Percentiles rank a stretch among this genome's conserved stretches.
Conservation (phyloP, 2,113 vertebrate genomes). For the Phaethon lepturus region DNA sequence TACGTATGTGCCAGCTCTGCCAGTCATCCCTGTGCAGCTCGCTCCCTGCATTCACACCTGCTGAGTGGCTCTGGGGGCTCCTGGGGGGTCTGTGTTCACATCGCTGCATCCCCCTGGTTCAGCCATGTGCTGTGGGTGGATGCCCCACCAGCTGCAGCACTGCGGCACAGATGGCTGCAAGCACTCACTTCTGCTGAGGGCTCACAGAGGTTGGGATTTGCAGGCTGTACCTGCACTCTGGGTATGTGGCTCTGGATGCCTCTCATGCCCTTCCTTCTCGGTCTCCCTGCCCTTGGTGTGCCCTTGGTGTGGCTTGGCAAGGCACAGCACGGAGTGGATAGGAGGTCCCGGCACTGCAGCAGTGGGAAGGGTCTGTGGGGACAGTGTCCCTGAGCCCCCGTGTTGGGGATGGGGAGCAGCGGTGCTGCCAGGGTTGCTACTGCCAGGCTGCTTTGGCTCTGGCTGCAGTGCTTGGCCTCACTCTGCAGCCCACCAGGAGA, state of each 20-base stretch:
- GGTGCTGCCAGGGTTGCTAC: background rate
- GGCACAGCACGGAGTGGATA: background rate
- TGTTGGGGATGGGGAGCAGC: background rate
- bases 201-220: background rate
- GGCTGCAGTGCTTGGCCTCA: background rate
- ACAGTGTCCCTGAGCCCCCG: background rate
- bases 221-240: background rate
- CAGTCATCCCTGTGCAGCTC: background rate
- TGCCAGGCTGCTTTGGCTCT: background rate
- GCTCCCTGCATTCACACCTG: background rate
- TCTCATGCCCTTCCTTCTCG: background rate
- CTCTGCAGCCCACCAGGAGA: background rate
- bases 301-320: background rate
- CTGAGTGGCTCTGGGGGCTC: background rate
- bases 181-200: background rate
- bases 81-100: background rate
- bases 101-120: rapidly evolving
- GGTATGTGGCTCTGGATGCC: background rate
- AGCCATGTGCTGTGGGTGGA: background rate
- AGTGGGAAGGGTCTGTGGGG: background rate
- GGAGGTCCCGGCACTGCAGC: background rate
- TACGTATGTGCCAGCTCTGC: background rate
- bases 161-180: background rate
- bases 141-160: background rate
- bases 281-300: background rate